Conservation (phyloP, 1,140 invertebrate genomes). For the Helicoverpa zea region DNA sequence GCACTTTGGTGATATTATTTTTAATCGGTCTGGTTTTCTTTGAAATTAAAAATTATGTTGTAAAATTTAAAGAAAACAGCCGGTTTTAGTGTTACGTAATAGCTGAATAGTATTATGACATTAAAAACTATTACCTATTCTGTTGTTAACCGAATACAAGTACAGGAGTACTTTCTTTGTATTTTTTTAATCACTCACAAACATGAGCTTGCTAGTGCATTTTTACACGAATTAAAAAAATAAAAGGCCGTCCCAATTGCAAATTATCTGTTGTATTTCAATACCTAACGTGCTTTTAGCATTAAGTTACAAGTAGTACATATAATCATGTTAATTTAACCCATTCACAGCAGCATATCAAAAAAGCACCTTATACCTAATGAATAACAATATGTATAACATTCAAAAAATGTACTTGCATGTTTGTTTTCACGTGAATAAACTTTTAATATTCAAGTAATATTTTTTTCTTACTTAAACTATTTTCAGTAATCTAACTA, state of each 20-base stretch:
- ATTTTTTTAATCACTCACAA: slow-evolving; percentile 4
- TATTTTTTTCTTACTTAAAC: background rate
- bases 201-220: slow-evolving; percentile 55
- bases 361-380: slow-evolving; percentile 64
- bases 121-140: slow-evolving; percentile 44
- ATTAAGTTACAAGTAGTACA: slow-evolving; percentile 64
- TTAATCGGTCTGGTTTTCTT: slow-evolving; percentile 64
- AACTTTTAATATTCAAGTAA: slow-evolving; percentile 55
- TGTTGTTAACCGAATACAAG: slow-evolving; percentile 56
- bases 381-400: slow-evolving; percentile 76
- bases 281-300: slow-evolving; percentile 59
- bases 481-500: background rate
- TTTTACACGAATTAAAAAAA: slow-evolving; percentile 45
- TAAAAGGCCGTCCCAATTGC: slow-evolving; percentile 56
- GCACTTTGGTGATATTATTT: slow-evolving; percentile 69
- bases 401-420: slow-evolving; percentile 83
- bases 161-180: slow-evolving; percentile 7
- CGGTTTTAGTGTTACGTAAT: slow-evolving; percentile 53
- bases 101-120: slow-evolving; percentile 48
- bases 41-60: slow-evolving; percentile 53
- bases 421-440: slow-evolving; percentile 81
- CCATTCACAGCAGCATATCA: slow-evolving; percentile 80
- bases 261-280: slow-evolving; percentile 53
- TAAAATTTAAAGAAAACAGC: slow-evolving; percentile 54
- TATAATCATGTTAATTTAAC: slow-evolving; percentile 70